Conservation (phyloP, 2,113 vertebrate genomes). For the Pollachius pollachius region DNA sequence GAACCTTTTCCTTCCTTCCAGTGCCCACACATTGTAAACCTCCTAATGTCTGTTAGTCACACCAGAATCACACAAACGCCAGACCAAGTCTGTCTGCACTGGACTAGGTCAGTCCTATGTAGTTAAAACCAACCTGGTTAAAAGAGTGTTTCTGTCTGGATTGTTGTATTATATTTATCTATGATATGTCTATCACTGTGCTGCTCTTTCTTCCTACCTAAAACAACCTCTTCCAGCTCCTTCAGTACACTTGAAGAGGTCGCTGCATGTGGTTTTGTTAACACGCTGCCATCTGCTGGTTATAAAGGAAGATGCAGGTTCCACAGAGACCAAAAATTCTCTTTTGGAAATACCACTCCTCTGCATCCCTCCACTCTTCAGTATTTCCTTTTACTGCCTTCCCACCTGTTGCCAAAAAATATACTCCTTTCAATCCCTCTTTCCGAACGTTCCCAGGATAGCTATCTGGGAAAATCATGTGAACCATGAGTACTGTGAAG, state of each 20-base stretch:
- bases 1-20: background rate
- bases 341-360: background rate
- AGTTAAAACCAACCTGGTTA: too few relatives aligned
- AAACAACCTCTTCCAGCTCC: background rate
- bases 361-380: background rate
- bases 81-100: background rate
- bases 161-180: conserved; percentile 19
- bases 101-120: too few relatives aligned
- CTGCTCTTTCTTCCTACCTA: too few relatives aligned
- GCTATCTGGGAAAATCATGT: too few relatives aligned
- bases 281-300: conserved; percentile 49
- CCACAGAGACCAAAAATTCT: too few relatives aligned
- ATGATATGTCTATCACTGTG: background rate
- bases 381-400: background rate
- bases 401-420: background rate
- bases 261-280: conserved; percentile 3
- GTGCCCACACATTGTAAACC: too few relatives aligned
- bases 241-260: background rate
- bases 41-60: too few relatives aligned
- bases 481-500: too few relatives aligned
- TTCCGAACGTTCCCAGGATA: too few relatives aligned
- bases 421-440: too few relatives aligned
- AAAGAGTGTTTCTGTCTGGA: too few relatives aligned
- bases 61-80: too few relatives aligned
- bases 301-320: conserved; percentile 1